A percentile compares a stretch with the other conserved stretches of the same genome.
Conservation (phyloP, 1,140 invertebrate species). For the Lerema accius region DNA sequence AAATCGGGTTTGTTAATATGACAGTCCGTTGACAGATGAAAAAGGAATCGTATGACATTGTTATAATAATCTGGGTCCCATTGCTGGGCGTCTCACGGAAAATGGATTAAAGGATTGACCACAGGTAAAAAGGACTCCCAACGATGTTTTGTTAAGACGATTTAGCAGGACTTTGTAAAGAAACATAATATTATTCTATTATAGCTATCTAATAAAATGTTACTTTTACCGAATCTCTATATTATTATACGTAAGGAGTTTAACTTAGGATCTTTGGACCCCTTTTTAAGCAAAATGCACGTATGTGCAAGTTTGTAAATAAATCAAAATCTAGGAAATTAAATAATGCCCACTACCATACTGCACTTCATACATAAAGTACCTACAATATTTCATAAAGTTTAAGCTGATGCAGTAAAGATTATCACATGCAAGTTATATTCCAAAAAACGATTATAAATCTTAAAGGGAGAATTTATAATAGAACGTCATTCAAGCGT, state of each 20-base stretch:
- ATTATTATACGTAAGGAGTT: too few relatives aligned
- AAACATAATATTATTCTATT: constrained; percentile 3
- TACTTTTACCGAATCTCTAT: too few relatives aligned
- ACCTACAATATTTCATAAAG: background rate
- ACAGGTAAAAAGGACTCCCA: constrained; percentile 58
- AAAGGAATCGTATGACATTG: constrained; percentile 51
- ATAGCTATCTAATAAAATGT: background rate
- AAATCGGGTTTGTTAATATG: constrained; percentile 68
- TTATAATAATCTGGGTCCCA: constrained; percentile 50
- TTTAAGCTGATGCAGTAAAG: too few relatives aligned
- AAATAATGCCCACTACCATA: too few relatives aligned
- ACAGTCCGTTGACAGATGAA: constrained; percentile 62
- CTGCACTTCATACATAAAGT: too few relatives aligned
- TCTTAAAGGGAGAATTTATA: constrained; percentile 39
- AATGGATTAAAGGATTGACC: constrained; percentile 64
- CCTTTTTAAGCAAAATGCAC: too few relatives aligned
- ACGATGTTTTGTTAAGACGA: constrained; percentile 42
- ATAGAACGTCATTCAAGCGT: constrained; percentile 39
- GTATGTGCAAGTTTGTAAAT: too few relatives aligned
- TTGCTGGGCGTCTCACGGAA: constrained; percentile 37
- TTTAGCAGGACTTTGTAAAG: constrained; percentile 12
- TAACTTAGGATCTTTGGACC: too few relatives aligned
- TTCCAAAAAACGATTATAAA: constrained; percentile 35
- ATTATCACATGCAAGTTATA: too few relatives aligned
- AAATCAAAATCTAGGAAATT: too few relatives aligned